Percentiles rank a stretch among this genome's conserved stretches.
Evolutionary conservation across 2,888 invertebrate species (phyloP).

Genomic region (Drosophila ustulata): DNA sequence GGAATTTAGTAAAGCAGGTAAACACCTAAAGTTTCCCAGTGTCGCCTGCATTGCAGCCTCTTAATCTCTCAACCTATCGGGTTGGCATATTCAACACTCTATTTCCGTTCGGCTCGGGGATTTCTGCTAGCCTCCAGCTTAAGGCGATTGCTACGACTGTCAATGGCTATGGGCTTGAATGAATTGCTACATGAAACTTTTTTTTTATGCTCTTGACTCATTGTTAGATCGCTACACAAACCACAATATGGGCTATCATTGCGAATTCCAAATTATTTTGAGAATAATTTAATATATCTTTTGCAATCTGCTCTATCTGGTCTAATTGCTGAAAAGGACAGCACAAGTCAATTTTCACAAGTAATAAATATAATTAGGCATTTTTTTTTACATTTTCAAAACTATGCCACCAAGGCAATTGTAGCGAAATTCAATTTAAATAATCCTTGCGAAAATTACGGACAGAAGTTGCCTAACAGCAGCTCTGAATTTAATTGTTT

Average conservation of each 20-base stretch:
- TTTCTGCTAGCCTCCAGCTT: conserved; percentile 54
- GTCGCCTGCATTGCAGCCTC: conserved; percentile 47
- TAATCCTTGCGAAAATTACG: not conserved
- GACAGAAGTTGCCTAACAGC: too few relatives aligned
- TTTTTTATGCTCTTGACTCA: conserved; percentile 21
- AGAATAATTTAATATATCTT: too few relatives aligned
- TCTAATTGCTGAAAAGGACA: too few relatives aligned
- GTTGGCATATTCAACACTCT: conserved; percentile 56
- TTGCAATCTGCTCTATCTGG: too few relatives aligned
- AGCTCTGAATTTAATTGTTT: too few relatives aligned
- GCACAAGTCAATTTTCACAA: too few relatives aligned
- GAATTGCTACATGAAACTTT: conserved; percentile 61
- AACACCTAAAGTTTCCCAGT: conserved; percentile 59
- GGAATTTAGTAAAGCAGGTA: conserved; percentile 40
- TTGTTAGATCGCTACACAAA: conserved; percentile 13
- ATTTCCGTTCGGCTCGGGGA: conserved; percentile 68
- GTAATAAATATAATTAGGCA: not conserved
- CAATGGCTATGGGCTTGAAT: conserved; percentile 56
- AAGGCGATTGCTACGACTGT: conserved; percentile 48
- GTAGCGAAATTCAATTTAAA: conserved; percentile 33
- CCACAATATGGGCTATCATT: conserved; percentile 52
- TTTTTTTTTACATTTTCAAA: conserved; percentile 6
- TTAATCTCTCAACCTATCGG: conserved; percentile 20
- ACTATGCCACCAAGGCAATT: not conserved
- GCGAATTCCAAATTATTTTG: conserved; percentile 5